A percentile compares a stretch with the other conserved stretches of the same genome.
phyloP scores from a whole-genome alignment of 2,888 invertebrate genomes.

The Eustalomyia histrio region DNA sequence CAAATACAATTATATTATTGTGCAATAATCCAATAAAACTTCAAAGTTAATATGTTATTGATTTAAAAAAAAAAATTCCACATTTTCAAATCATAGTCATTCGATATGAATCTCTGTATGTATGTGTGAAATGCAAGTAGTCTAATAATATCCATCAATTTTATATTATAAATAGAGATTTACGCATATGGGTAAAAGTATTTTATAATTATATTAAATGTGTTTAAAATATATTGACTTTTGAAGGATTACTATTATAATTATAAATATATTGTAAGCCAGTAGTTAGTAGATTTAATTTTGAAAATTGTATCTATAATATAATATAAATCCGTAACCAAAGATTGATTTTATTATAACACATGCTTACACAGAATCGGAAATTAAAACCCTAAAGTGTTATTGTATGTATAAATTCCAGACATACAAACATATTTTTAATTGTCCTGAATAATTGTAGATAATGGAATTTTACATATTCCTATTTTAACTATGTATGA shows the following conservation, averaged over 20 bases:
- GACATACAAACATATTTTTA: neutral
- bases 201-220: neutral
- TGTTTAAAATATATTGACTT: constrained; percentile 33
- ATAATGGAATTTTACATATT: constrained; percentile 26
- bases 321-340: neutral
- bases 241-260: constrained; percentile 23
- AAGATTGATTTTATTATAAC: constrained; percentile 17
- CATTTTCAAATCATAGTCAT: too few species aligned
- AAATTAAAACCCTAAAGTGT: neutral
- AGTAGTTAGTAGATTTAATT: neutral
- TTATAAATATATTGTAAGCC: neutral
- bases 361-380: neutral
- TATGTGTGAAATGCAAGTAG: too few species aligned
- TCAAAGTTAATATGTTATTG: neutral
- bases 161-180: too few species aligned
- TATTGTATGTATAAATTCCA: neutral
- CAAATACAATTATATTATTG: neutral
- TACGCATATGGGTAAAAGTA: too few species aligned
- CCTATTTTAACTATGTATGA: neutral
- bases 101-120: too few species aligned
- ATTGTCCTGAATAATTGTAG: constrained; percentile 21
- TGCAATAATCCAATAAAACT: neutral
- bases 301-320: constrained; percentile 2
- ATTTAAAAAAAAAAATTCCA: too few species aligned
- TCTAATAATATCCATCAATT: too few species aligned